Evolutionary conservation across 1,140 invertebrate genomes (phyloP), one percentile per base, ranked within the genome.

Genomic region (Neuroterus valhalla): DNA sequence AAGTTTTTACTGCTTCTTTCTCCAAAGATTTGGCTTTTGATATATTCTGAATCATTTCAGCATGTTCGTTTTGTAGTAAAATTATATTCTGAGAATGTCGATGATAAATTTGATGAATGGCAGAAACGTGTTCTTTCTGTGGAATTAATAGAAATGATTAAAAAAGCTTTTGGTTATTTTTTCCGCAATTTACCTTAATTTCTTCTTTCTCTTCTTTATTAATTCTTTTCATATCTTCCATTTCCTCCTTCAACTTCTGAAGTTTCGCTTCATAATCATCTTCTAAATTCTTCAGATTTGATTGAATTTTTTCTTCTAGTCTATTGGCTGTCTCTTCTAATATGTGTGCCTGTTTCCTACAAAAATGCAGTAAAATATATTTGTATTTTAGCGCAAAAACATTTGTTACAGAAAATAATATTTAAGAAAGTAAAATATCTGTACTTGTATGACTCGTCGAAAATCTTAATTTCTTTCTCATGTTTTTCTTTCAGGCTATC

Each of bases 371-470:
- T n/a, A 70, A 46, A 46, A n/a, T 31, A 55, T 15, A 74, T 43
- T 3, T 48, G 19, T 68, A 55, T 31, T 38, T 23, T 3, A 55
- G 50, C 52, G 44, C 66, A 62, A 68, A 55, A 3, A 78, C 2
- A 70, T 68, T 77, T 62, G 23, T 73, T 52, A 68, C n/a, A 46
- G 31, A 55, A 66, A 68, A 23, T 55, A 19, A 23, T 73, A 21
- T 68, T 38, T 68, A 76, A 55, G 67, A 68, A 48, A 71, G 42
- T 26, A 66, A 67, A 46, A 50, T n/a, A 70, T 26, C 77, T 66
- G 70, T 86, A 90, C 88, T 84, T 86, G 43, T 89, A 87, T 2
- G 86, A 89, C 62, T 89, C 84, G 72, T 88, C 79, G 21, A 88
- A 70, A 76, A 88, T 85, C 43, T 52, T 66, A 23, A 88, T 82